Evolutionary conservation across 2,113 vertebrate species (phyloP), one percentile per base, ranked within the genome.

Genomic region (Sylvilagus bachmani): DNA sequence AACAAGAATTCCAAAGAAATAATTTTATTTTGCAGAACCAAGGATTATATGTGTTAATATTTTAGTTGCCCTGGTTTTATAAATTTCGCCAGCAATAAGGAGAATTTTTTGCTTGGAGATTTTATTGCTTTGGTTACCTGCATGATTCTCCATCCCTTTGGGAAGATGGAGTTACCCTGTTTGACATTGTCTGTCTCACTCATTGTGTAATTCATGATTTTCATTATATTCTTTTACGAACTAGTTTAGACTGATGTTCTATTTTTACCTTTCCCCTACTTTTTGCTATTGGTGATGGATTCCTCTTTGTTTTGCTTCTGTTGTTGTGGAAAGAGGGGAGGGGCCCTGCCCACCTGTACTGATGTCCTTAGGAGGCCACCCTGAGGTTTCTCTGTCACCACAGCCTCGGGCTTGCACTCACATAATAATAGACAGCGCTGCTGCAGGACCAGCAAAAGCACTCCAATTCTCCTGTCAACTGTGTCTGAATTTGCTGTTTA

Each of bases 401-500:
- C 73, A 92, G 95, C 95, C 96, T 92, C 89, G 71, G 96, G 95
- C 87, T 96, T 69, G 88, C 90, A 73, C 78, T 93, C 1, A 10
- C 61, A 85, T 74, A 85, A 89, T 91, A 95, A 95, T 69, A 96
- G 82, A 25, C 22, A 38, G 80, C 27, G 38, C 92, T 75, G 90
- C 53, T 84, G 62, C 5, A 44, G 91, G 84, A 82, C 87, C 21
- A 8, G 74, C 24, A 25, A 93, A 96, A 91, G 67, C 90, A 61
- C 87, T 94, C 74, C 84, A 33, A 16, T 86, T 93, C 93, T 97
- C 91, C 86, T 94, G 95, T 95, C 95, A 96, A 51, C 73, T 14
- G 51, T 89, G 78, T 91, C 94, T 85, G 93, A 87, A 89, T 96
- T 95, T 89, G 80, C 91, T 93, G 93, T 96, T 93, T 67, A 92